These are phyloP conservation scores for Pyrgilauda ruficollis DNA, from an alignment of 2,113 vertebrate species.

Conservation along the genomic window DNA sequence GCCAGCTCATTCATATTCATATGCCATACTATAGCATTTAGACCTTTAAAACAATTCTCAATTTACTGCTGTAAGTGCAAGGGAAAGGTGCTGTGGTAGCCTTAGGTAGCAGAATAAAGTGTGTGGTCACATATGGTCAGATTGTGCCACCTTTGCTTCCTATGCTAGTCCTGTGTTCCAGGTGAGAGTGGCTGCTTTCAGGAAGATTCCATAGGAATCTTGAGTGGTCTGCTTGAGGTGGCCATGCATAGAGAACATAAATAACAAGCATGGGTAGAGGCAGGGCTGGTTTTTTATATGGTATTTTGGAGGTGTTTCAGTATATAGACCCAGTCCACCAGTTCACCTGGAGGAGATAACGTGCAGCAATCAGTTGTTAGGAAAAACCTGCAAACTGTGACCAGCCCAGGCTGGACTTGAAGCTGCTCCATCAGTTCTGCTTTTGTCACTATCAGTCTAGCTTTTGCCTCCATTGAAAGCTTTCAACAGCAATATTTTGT, in stretches of 20 bases:
- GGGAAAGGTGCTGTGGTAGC: background rate
- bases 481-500: background rate
- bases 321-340: background rate
- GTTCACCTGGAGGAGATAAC: background rate
- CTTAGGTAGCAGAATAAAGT: background rate
- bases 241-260: background rate
- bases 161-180: background rate
- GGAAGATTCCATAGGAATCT: background rate
- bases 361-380: background rate
- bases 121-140: background rate
- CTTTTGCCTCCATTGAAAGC: background rate
- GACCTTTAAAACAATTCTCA: constrained; percentile 25
- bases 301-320: background rate
- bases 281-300: background rate
- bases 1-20: constrained; percentile 47
- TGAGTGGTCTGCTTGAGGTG: background rate
- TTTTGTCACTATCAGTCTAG: background rate
- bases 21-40: constrained; percentile 1
- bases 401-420: background rate
- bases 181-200: background rate
- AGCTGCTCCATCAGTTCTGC: background rate
- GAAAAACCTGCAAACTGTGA: background rate
- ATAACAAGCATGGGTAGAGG: background rate
- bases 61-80: background rate
- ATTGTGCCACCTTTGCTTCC: background rate